Evolutionary conservation across 2,113 vertebrate genomes (phyloP).

Genomic region (Rhinogobius similis): DNA sequence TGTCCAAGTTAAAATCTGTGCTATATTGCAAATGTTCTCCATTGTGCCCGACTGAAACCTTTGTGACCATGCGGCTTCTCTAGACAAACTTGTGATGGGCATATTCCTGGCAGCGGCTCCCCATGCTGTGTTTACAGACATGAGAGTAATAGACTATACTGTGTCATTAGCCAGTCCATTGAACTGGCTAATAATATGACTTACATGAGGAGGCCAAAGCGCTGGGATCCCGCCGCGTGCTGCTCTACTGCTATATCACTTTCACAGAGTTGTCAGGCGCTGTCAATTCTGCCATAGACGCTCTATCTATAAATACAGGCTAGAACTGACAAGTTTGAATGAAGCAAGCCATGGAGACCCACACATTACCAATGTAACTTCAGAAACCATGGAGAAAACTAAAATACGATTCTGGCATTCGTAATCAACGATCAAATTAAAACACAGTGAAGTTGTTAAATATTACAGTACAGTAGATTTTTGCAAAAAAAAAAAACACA

Average conservation of each 20-base stretch:
- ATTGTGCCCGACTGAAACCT: not conserved
- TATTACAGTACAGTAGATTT: no score
- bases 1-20: not conserved
- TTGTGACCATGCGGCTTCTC: slow-evolving; percentile 4
- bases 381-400: not conserved
- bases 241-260: slow-evolving; percentile 37
- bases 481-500: no score
- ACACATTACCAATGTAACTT: no score
- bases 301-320: slow-evolving; percentile 17
- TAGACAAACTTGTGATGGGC: slow-evolving; percentile 59
- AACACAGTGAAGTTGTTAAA: no score
- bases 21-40: not conserved
- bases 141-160: slow-evolving; percentile 66
- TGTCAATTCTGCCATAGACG: slow-evolving; percentile 23
- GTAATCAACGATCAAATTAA: no score
- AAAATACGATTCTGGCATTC: not conserved
- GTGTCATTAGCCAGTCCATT: slow-evolving; percentile 72
- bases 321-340: slow-evolving; percentile 19
- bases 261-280: slow-evolving; percentile 43
- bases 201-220: slow-evolving; percentile 62
- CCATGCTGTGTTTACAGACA: slow-evolving; percentile 68
- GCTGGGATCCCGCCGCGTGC: not conserved
- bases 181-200: slow-evolving; percentile 75
- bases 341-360: not conserved
- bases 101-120: slow-evolving; percentile 56